A percentile compares a stretch with the other conserved stretches of the same genome.
These are phyloP conservation scores for Egretta garzetta DNA, from an alignment of 2,113 vertebrate genomes.

Conservation along the genomic window DNA sequence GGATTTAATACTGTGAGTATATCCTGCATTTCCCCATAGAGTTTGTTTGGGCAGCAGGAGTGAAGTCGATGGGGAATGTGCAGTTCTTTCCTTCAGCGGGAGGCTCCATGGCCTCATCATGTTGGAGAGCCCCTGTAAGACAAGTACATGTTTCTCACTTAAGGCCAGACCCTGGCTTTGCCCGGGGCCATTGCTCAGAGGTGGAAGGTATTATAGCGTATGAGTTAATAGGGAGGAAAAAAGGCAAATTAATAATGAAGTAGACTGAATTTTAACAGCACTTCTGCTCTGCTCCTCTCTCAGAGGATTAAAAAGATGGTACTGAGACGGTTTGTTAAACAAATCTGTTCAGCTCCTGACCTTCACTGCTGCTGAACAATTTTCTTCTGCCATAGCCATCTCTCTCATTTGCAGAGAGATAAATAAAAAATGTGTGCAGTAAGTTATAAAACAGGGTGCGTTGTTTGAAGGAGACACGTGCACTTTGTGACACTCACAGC, in stretches of 20 bases:
- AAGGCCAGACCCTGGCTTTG: not conserved
- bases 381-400: not conserved
- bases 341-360: constrained; percentile 37
- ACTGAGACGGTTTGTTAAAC: not conserved
- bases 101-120: not conserved
- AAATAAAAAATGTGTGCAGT: not conserved
- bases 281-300: constrained; percentile 6
- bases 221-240: constrained; percentile 18
- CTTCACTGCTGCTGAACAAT: not conserved
- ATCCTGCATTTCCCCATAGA: not conserved
- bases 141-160: not conserved
- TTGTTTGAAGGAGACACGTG: not conserved
- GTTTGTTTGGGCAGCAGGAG: not conserved
- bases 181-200: not conserved
- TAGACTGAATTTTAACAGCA: constrained; percentile 30
- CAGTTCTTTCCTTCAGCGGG: not conserved
- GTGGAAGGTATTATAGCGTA: not conserved
- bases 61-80: not conserved
- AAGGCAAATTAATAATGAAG: constrained; percentile 46
- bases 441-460: not conserved
- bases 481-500: not conserved
- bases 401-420: constrained; percentile 2
- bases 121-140: not conserved
- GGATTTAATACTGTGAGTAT: not conserved
- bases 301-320: constrained; percentile 36